Evolutionary conservation across 2,888 invertebrate genomes (phyloP).

Genomic region (Euzetes globulus): DNA sequence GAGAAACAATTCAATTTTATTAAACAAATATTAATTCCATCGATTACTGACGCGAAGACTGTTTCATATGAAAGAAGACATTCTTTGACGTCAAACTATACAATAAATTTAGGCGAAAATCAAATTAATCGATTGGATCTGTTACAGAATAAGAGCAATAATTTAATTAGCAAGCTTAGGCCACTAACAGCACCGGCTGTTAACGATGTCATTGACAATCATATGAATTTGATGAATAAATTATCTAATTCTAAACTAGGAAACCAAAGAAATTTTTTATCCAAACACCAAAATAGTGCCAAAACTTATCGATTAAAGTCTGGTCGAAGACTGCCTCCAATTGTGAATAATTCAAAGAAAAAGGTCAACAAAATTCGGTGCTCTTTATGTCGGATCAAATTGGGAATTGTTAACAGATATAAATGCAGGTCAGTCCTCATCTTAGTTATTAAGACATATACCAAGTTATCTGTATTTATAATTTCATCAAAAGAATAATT

Average conservation of each 20-base stretch:
- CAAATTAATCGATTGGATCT: neutral
- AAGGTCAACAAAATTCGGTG: neutral
- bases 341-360: neutral
- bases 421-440: slow-evolving; percentile 25
- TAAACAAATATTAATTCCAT: neutral
- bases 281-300: neutral
- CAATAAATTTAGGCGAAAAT: neutral
- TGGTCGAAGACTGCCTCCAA: neutral
- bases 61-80: neutral
- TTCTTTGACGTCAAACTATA: neutral
- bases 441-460: too few species aligned
- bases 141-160: neutral
- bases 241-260: neutral
- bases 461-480: too few species aligned
- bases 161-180: neutral
- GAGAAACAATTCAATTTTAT: neutral
- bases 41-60: neutral
- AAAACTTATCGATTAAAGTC: neutral
- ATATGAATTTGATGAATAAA: neutral
- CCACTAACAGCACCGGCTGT: neutral
- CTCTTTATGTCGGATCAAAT: neutral
- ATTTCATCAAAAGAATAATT: too few species aligned
- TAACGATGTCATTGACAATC: neutral
- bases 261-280: neutral
- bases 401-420: slow-evolving; percentile 12